A percentile compares a stretch with the other conserved stretches of the same genome.
These are phyloP conservation scores for Enteromius anoplus DNA, from an alignment of 2,797 vertebrate genomes.

Conservation along the genomic window DNA sequence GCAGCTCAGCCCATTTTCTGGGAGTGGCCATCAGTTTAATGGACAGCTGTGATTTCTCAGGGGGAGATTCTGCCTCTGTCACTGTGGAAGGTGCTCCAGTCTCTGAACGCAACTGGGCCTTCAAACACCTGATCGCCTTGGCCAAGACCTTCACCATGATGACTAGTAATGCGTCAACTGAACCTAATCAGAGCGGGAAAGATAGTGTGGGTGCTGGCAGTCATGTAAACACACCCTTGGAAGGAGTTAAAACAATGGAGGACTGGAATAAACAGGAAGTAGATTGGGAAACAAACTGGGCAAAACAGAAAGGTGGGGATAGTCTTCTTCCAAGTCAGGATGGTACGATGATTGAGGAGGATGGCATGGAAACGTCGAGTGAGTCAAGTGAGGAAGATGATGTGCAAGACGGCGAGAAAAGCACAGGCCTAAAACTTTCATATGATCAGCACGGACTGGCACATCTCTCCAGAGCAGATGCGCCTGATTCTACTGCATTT, in stretches of 20 bases:
- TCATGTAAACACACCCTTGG: slow-evolving; percentile 61
- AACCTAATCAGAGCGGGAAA: slow-evolving; percentile 23
- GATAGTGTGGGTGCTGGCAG: slow-evolving; percentile 45
- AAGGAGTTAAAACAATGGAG: slow-evolving; percentile 67
- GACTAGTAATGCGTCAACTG: slow-evolving; percentile 41
- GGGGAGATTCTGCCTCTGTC: slow-evolving; percentile 87
- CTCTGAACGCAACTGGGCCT: slow-evolving; percentile 90
- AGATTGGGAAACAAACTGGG: slow-evolving; percentile 69
- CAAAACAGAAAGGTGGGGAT: slow-evolving; percentile 60
- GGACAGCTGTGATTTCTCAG: slow-evolving; percentile 91
- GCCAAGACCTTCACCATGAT: slow-evolving; percentile 74
- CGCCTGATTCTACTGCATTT: slow-evolving; percentile 71
- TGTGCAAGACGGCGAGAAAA: slow-evolving; percentile 51
- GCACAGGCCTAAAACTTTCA: slow-evolving; percentile 72
- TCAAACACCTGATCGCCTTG: slow-evolving; percentile 83
- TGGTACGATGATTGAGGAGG: slow-evolving; percentile 71
- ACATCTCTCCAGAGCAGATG: slow-evolving; percentile 74
- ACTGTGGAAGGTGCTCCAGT: slow-evolving; percentile 87
- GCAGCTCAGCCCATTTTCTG: slow-evolving; percentile 84
- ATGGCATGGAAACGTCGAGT: slow-evolving; percentile 63
- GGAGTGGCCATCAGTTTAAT: slow-evolving; percentile 84
- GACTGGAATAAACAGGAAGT: slow-evolving; percentile 70
- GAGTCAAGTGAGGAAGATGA: slow-evolving; percentile 81
- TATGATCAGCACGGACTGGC: slow-evolving; percentile 81
- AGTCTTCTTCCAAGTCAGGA: slow-evolving; percentile 67